Base-by-base conservation (phyloP, 2,797 vertebrate genomes). In the Martes flavigula region DNA sequence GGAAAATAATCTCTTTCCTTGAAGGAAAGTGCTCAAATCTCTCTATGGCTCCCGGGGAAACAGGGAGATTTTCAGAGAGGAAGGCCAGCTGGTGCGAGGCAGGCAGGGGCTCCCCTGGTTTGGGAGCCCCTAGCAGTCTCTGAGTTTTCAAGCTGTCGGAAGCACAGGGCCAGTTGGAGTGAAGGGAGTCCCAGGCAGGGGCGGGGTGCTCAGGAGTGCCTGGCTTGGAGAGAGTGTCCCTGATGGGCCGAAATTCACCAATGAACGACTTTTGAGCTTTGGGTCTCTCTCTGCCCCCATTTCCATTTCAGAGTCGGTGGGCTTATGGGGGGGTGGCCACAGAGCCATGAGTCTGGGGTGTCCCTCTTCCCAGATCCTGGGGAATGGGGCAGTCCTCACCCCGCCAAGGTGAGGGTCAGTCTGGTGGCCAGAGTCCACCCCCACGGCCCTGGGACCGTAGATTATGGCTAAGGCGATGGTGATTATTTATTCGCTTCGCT, bases 401-500 rank as follows among this genome's bases (percentile, higher is more conserved):
- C 78, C 62, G 96, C 97, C 97, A 97, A 97, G 97, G 97, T 97
- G 96, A 98, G 97, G 97, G 84, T 96, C 96, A 97, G 96, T 89
- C 90, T 96, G 58, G 66, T 95, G 87, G 93, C 90, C 90, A 90
- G 87, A 88, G 92, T 89, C 88, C 66, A 87, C 72, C 86, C 88
- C 43, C 0, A 0, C 43, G 84, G 87, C 95, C 91, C 87, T 91
- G 88, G 58, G 92, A 64, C 97, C 38, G 79, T 97, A 96, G 93
- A 97, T 97, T 92, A 95, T 96, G 95, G 97, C 88, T 97, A 97
- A 97, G 96, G 94, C 87, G 30, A 83, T 87, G 93, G 95, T 97
- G 93, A 94, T 97, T 97, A 98, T 97, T 98, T 98, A 98, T 98
- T 98, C 97, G 86, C 97, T 98, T 98, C 97, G 93, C 97, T 97